A percentile compares a stretch with the other conserved stretches of the same genome.
These are phyloP conservation scores for Takifugu ocellatus DNA, from an alignment of 2,797 vertebrate species.

Conservation along the genomic window DNA sequence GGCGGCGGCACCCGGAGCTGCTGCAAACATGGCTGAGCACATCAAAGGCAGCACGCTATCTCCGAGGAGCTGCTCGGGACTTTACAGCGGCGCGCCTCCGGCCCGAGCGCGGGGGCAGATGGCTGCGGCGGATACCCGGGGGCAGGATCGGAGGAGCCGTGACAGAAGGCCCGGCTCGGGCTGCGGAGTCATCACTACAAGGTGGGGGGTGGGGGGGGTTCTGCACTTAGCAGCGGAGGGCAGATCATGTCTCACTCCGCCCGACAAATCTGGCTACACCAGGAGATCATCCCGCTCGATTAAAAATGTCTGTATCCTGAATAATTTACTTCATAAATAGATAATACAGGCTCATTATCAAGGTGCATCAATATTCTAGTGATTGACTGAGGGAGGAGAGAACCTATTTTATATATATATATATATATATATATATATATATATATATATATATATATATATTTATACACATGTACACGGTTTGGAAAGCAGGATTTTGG, in stretches of 20 bases:
- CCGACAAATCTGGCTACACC: constrained; percentile 25
- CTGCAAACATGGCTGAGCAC: constrained; percentile 72
- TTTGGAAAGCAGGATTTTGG: constrained; percentile 22
- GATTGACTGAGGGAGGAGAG: constrained; percentile 44
- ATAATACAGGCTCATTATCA: constrained; percentile 69
- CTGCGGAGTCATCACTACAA: constrained; percentile 32
- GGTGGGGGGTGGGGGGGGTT: neutral
- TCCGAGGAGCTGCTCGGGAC: constrained; percentile 74
- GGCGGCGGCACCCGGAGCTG: constrained; percentile 53
- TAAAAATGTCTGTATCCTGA: constrained; percentile 69
- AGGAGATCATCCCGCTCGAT: constrained; percentile 36
- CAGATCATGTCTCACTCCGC: constrained; percentile 13
- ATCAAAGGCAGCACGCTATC: constrained; percentile 75
- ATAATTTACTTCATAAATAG: constrained; percentile 77
- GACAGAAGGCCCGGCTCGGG: constrained; percentile 22
- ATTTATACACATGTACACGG: neutral
- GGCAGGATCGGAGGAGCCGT: constrained; percentile 44
- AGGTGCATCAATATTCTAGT: constrained; percentile 65
- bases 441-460: neutral
- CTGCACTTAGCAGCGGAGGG: neutral
- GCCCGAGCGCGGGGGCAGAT: constrained; percentile 29
- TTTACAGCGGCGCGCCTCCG: constrained; percentile 69
- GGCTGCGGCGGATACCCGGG: constrained; percentile 54
- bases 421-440: too few species aligned
- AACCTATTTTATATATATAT: constrained; percentile 14